Evolutionary conservation across 1,140 invertebrate species (phyloP), one percentile per base, ranked within the genome.

Genomic region (Lasaia peninsularis): DNA sequence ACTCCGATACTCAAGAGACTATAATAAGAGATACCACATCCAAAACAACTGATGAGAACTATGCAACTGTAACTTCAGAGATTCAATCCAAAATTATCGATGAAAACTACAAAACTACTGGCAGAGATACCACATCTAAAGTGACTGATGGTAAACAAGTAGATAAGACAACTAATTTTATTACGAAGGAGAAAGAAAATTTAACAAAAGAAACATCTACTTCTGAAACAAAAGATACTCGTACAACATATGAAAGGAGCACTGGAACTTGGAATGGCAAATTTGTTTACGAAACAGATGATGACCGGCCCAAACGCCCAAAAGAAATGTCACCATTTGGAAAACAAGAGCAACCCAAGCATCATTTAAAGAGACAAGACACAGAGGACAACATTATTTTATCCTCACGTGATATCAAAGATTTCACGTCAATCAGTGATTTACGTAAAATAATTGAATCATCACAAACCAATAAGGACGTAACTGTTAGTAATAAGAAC

Each of bases 181-280:
- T 81, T 40, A 73, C 72, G 9, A 80, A 62, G 24, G 80, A 88
- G 60, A 80, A 78, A 65, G 65, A 86, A 64, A 79, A 76, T 58
- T 57, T 83, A 31, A 71, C 60, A 5, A 83, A 88, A 62, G 75
- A 88, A 65, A 73, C 69, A 28, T 64, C 68, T 28, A 78, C 53
- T 14, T 71, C 71, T 58, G 62, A 85, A 63, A 85, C 75, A 37
- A 88, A 88, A 68, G 86, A 88, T 50, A 86, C 80, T 40, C 62
- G 76, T 37, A 88, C 86, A 16, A 80, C 75, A 7, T 88, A 87
- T 60, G 86, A 87, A 61, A 79, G 80, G 69, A 88, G 84, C 54
- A 87, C 84, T 6, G 86, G 86, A 24, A 80, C 86, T 14, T 88
- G 86, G 86, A 87, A 88, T 58, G 86, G 86, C 14, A 88, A 87